Base-by-base conservation (phyloP, 2,888 invertebrate species). In the Papilio gigon region DNA sequence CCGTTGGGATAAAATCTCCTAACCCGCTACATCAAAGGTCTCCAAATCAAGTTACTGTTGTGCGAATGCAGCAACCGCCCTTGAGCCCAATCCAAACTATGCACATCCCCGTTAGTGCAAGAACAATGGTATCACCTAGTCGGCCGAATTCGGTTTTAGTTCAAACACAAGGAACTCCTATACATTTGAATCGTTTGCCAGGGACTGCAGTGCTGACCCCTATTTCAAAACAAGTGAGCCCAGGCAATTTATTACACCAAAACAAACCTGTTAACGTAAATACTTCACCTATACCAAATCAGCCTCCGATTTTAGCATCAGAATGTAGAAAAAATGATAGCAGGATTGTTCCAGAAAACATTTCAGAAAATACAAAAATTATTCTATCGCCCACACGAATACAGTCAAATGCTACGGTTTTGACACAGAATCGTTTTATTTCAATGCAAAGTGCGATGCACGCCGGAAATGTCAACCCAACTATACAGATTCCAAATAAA, bases 121-220 rank as follows among this genome's bases (percentile, higher is more conserved):
- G 90, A 72, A 77, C 90, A 47, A 86, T 92, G 85, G 77, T 92
- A 25, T 92, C 92, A 22, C 92, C 92, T 4, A 89, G 84, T 73
- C 84, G 91, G 74, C 86, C 89, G 1, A 90, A 85, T 77, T 90
- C 92, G 3, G 91, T 92, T 20, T 76, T 92, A 66, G 90, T 92
- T 25, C 92, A 92, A 80, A 86, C 89, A n/a, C 88, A 87, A 77
- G 88, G 89, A 42, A 72, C 88, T 12, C 87, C 90, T 11, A 79
- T 92, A 67, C 90, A 93, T 77, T 89, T 93, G 69, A 94, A 92
- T 76, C 83, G 94, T 59, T 82, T 94, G 70, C 93, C 94, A 33
- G 93, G 93, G 50, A 93, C 93, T 27, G 93, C 94, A 44, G 92
- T 94, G 30, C 84, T 94, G 75, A 84, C 93, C 14, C 91, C 93